These are phyloP conservation scores for Channa maculata DNA, from an alignment of 2,113 vertebrate species.

Conservation along the genomic window DNA sequence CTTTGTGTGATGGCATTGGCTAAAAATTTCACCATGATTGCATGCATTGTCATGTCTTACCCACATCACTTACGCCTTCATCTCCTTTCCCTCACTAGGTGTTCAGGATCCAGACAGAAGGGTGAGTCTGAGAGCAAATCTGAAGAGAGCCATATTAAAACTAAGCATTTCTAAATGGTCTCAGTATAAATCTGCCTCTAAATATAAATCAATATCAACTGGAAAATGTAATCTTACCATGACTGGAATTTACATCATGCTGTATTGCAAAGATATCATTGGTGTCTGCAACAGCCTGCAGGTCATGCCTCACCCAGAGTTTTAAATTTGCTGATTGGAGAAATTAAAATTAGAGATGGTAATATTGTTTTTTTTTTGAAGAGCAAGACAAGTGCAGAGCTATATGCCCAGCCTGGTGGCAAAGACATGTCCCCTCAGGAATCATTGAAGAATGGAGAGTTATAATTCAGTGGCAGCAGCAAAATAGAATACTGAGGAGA, in stretches of 20 bases:
- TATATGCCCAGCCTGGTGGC: slow-evolving; percentile 7
- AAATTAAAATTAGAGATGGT: slow-evolving; percentile 14
- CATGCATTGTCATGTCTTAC: slow-evolving; percentile 37
- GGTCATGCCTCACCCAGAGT: neutral
- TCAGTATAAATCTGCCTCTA: neutral
- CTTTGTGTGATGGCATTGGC: slow-evolving; percentile 27
- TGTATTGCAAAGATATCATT: neutral
- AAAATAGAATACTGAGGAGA: slow-evolving; percentile 27
- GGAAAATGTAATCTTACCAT: neutral
- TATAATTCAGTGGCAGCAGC: slow-evolving; percentile 30
- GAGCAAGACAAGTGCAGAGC: slow-evolving; percentile 16
- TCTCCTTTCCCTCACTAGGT: neutral
- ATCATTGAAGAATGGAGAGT: slow-evolving; percentile 44
- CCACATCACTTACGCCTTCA: slow-evolving; percentile 29
- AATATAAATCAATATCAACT: slow-evolving; percentile 14
- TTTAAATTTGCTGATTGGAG: slow-evolving; percentile 18
- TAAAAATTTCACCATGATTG: slow-evolving; percentile 25
- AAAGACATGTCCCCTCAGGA: slow-evolving; percentile 46
- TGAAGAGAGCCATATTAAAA: neutral
- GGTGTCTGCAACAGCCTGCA: neutral
- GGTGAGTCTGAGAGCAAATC: slow-evolving; percentile 1
- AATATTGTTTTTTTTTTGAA: slow-evolving; percentile 9
- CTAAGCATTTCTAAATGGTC: slow-evolving; percentile 1
- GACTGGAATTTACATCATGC: neutral
- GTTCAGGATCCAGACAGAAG: slow-evolving; percentile 4